Conservation (phyloP, 2,888 invertebrate genomes). For the Cerastis rubricosa region DNA sequence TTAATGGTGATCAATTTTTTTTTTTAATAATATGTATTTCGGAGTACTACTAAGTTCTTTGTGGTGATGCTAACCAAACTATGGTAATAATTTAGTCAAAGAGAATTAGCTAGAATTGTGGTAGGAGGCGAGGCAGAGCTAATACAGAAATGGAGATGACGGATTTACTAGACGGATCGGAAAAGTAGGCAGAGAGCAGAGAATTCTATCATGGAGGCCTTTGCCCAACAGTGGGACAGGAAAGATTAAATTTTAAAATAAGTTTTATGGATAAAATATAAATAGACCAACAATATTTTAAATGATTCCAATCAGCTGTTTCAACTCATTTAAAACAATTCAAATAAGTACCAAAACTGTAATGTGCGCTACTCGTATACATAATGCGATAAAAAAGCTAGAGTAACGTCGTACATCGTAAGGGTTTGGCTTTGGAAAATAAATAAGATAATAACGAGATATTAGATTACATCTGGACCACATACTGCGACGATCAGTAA, state of each 20-base stretch:
- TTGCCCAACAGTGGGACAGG: neutral
- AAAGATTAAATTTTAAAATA: neutral
- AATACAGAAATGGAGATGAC: neutral
- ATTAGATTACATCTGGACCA: slow-evolving; percentile 67
- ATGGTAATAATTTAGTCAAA: neutral
- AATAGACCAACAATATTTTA: neutral
- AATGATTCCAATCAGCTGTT: neutral
- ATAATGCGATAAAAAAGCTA: slow-evolving; percentile 51
- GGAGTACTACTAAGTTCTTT: neutral
- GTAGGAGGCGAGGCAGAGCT: too few relatives aligned
- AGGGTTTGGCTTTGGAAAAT: slow-evolving; percentile 54
- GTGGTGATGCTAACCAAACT: neutral
- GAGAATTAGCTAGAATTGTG: neutral
- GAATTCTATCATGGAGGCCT: neutral
- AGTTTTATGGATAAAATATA: neutral
- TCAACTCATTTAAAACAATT: neutral
- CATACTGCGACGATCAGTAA: slow-evolving; percentile 61
- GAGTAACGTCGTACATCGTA: slow-evolving; percentile 35
- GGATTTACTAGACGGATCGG: neutral
- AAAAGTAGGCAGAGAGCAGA: neutral
- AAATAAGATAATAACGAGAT: slow-evolving; percentile 62
- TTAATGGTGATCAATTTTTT: neutral
- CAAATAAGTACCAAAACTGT: slow-evolving; percentile 35
- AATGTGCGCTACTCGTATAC: slow-evolving; percentile 31
- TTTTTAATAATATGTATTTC: neutral